Conservation (phyloP, 2,113 vertebrate genomes). For the Microtus ochrogaster region DNA sequence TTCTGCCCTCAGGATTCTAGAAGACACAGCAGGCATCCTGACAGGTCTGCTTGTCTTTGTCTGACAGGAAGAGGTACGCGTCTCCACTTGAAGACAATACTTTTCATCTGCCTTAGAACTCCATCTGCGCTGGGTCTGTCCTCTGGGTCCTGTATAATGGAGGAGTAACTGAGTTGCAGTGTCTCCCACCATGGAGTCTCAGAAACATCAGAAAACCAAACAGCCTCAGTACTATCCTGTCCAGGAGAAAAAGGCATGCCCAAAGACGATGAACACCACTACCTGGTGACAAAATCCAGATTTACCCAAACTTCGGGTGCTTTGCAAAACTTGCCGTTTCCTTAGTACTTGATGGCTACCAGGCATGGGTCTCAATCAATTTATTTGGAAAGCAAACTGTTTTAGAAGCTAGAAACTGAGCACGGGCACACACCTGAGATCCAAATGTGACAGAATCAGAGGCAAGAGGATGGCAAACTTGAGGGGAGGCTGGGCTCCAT, state of each 20-base stretch:
- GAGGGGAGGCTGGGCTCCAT: neutral
- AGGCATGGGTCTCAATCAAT: neutral
- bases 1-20: slow-evolving; percentile 71
- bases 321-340: neutral
- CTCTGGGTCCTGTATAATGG: slow-evolving; percentile 67
- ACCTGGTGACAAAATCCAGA: neutral
- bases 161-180: neutral
- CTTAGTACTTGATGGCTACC: neutral
- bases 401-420: too few species aligned
- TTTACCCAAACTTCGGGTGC: too few species aligned
- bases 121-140: slow-evolving; percentile 57
- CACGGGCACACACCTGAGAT: neutral
- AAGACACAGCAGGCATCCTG: slow-evolving; percentile 19
- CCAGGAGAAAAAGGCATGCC: neutral
- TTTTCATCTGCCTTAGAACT: slow-evolving; percentile 59
- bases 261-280: neutral
- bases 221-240: neutral
- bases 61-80: slow-evolving; percentile 64
- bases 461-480: neutral
- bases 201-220: neutral
- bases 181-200: neutral
- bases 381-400: slow-evolving; percentile 10
- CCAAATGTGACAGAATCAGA: neutral
- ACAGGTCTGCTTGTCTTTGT: slow-evolving; percentile 66
- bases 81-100: slow-evolving; percentile 54